phyloP scores from a whole-genome alignment of 1,140 invertebrate genomes.

The Zaprionus taronus region DNA sequence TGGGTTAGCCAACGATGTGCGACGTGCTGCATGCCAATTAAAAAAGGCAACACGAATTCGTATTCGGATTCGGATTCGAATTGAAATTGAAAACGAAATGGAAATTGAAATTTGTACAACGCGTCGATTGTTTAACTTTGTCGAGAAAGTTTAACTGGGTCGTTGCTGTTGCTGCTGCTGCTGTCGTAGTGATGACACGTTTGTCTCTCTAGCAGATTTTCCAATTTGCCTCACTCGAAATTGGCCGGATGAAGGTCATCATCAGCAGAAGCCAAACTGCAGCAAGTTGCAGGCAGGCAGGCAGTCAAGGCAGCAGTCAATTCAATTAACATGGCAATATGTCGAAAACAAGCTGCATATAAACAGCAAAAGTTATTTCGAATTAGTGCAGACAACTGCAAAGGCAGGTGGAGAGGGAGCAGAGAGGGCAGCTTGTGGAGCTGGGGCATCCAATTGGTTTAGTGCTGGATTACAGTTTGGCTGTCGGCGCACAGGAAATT shows the following conservation, averaged over 20 bases:
- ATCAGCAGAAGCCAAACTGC: slow-evolving; percentile 5
- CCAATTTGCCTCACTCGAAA: slow-evolving; percentile 51
- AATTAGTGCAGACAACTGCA: slow-evolving; percentile 23
- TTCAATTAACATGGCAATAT: slow-evolving; percentile 74
- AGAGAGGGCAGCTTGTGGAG: background rate
- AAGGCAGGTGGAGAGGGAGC: background rate
- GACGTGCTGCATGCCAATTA: slow-evolving; percentile 67
- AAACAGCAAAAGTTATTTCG: slow-evolving; percentile 43
- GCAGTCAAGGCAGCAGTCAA: slow-evolving; percentile 51
- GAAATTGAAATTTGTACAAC: slow-evolving; percentile 60
- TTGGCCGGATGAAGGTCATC: slow-evolving; percentile 55
- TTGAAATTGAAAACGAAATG: slow-evolving; percentile 27
- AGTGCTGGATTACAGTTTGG: slow-evolving; percentile 45
- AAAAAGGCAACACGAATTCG: slow-evolving; percentile 32
- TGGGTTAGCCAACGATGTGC: slow-evolving; percentile 41
- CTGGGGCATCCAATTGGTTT: slow-evolving; percentile 1
- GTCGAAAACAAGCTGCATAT: slow-evolving; percentile 21
- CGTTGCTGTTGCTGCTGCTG: background rate
- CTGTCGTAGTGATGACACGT: background rate
- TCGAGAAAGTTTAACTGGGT: slow-evolving; percentile 3
- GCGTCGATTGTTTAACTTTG: slow-evolving; percentile 67
- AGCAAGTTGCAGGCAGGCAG: background rate
- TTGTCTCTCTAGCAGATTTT: background rate
- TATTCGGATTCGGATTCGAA: slow-evolving; percentile 23
- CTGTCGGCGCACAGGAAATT: slow-evolving; percentile 69